Evolutionary conservation across 1,140 invertebrate genomes (phyloP).

Genomic region (Leguminivora glycinivorella): DNA sequence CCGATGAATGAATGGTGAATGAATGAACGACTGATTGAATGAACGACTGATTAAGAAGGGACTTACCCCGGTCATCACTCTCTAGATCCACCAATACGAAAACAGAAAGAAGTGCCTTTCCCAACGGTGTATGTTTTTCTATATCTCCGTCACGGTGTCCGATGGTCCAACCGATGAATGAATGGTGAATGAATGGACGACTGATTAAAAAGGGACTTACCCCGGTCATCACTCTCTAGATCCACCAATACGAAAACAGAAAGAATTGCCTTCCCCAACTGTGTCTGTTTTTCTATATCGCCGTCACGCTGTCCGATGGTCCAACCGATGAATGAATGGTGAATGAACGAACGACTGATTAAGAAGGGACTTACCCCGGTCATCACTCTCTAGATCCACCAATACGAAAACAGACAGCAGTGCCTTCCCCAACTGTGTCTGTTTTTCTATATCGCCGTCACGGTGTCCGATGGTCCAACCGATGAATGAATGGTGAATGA

Average conservation of each 20-base stretch:
- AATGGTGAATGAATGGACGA: too few relatives aligned
- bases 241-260: too few relatives aligned
- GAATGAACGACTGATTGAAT: too few relatives aligned
- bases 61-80: constrained; percentile 54
- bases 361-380: constrained; percentile 47
- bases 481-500: constrained; percentile 72
- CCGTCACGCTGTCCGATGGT: constrained; percentile 70
- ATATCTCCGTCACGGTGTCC: constrained; percentile 62
- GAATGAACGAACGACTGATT: too few relatives aligned
- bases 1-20: constrained; percentile 75
- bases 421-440: constrained; percentile 58
- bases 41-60: too few relatives aligned
- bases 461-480: constrained; percentile 77
- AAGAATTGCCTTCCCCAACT: constrained; percentile 64
- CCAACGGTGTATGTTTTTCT: constrained; percentile 56
- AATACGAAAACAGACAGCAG: constrained; percentile 77
- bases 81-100: too few relatives aligned
- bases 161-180: constrained; percentile 78
- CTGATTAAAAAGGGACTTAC: too few relatives aligned
- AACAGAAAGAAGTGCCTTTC: constrained; percentile 72
- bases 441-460: constrained; percentile 58
- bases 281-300: constrained; percentile 55
- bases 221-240: constrained; percentile 60
- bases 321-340: constrained; percentile 76
- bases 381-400: constrained; percentile 63